phyloP scores from a whole-genome alignment of 2,888 invertebrate species.

The Julus scandinavius region DNA sequence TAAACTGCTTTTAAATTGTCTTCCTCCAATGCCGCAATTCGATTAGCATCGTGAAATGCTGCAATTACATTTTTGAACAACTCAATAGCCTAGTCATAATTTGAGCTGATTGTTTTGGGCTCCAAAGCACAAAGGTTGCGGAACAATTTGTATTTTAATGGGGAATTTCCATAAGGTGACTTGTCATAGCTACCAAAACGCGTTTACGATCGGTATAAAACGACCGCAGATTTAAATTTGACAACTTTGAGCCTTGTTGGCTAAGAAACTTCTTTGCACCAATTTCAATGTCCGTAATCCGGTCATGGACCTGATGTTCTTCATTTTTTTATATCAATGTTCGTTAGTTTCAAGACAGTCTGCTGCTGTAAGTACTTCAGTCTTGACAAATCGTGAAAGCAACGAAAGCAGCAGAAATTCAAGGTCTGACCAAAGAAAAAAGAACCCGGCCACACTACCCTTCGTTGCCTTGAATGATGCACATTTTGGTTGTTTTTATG shows the following conservation, averaged over 20 bases:
- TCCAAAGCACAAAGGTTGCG: conserved; percentile 12
- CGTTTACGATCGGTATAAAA: not conserved
- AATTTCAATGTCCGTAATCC: not conserved
- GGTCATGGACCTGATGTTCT: no score
- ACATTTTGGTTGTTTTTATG: not conserved
- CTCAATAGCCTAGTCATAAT: not conserved
- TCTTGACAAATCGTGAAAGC: not conserved
- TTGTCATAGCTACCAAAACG: conserved; percentile 35
- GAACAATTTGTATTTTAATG: not conserved
- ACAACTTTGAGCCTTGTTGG: not conserved
- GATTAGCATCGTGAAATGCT: conserved; percentile 26
- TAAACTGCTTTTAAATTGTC: not conserved
- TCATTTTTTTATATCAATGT: no score
- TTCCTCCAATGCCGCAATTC: not conserved
- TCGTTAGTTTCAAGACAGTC: not conserved
- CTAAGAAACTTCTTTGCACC: not conserved
- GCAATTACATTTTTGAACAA: not conserved
- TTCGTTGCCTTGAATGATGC: not conserved
- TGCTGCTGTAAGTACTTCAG: not conserved
- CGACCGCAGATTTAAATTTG: not conserved
- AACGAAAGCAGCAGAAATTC: not conserved
- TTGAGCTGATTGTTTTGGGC: conserved; percentile 6
- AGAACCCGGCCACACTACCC: not conserved
- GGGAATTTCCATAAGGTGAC: not conserved
- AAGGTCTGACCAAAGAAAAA: not conserved